Evolutionary conservation across 2,888 invertebrate genomes (phyloP), one percentile per base, ranked within the genome.

Genomic region (Ypsolopha scabrella): DNA sequence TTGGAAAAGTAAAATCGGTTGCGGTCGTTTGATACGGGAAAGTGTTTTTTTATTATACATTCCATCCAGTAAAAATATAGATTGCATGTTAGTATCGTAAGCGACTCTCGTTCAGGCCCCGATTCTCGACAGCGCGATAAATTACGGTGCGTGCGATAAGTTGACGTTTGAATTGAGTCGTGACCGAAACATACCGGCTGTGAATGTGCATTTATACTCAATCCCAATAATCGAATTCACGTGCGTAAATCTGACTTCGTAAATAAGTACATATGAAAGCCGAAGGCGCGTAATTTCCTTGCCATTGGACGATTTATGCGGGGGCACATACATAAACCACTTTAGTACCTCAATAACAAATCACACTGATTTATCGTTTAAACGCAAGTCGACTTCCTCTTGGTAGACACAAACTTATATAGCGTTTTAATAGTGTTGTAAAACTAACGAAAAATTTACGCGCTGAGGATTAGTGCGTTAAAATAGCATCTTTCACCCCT

Each of bases 321-420:
- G 64, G 67, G 60, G 61, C 63, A 63, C 59, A 62, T 62, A 66
- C 67, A 67, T 67, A 65, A 68, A 67, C 60, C 64, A 60, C 65
- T 66, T 66, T 62, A 63, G 58, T 58, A 60, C 60, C 57, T 62
- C 60, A 65, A 68, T 68, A 70, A 72, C 72, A 72, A 72, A 72
- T 74, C 72, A 72, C 64, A 56, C 60, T 68, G 74, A 74, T 74
- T 72, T 72, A 74, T 65, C 61, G 54, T 55, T 59, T 54, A 56
- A 55, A 51, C 51, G 49, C 51, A 52, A 57, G 58, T 41, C n/a
- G 8, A 52, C 51, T 53, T 56, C 45, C 48, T n/a, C n/a, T 52
- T 36, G 24, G 24, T 36, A 52, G 51, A 51, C 44, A 52, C 50
- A 48, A 52, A 54, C 48, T 51, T 53, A 48, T 52, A 51, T 41